Conservation (phyloP, 1,140 invertebrate genomes). For the Drosophila pruinosa region DNA sequence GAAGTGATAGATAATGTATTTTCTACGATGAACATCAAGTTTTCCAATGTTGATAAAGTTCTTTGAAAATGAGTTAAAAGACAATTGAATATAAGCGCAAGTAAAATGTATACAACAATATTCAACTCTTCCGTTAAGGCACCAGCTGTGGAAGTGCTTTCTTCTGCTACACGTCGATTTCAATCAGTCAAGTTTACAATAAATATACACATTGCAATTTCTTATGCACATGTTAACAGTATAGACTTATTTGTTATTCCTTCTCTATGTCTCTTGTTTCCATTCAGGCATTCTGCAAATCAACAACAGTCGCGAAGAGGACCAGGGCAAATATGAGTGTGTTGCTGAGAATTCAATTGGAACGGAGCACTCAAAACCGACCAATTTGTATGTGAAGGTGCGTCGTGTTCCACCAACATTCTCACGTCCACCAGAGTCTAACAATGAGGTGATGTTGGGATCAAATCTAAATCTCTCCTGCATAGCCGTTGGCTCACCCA, state of each 20-base stretch:
- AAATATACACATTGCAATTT: not conserved
- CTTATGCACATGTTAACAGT: not conserved
- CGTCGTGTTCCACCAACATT: conserved; percentile 97
- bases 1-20: too few species aligned
- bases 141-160: not conserved
- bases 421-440: conserved; percentile 92
- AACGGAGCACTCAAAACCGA: conserved; percentile 95
- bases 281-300: conserved; percentile 95
- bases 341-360: conserved; percentile 95
- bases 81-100: too few species aligned
- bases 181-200: not conserved
- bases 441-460: conserved; percentile 95
- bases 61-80: too few species aligned
- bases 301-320: conserved; percentile 92
- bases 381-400: conserved; percentile 97
- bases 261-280: conserved; percentile 30
- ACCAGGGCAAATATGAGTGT: conserved; percentile 97
- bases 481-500: conserved; percentile 97
- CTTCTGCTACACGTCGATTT: too few species aligned
- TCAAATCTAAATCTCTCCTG: conserved; percentile 96
- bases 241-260: conserved; percentile 24
- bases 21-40: too few species aligned
- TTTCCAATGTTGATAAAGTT: too few species aligned
- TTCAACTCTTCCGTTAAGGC: too few species aligned
- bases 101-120: not conserved